A percentile compares a stretch with the other conserved stretches of the same genome.
Conservation (phyloP, 2,888 invertebrate species). For the Acrobasis suavella region DNA sequence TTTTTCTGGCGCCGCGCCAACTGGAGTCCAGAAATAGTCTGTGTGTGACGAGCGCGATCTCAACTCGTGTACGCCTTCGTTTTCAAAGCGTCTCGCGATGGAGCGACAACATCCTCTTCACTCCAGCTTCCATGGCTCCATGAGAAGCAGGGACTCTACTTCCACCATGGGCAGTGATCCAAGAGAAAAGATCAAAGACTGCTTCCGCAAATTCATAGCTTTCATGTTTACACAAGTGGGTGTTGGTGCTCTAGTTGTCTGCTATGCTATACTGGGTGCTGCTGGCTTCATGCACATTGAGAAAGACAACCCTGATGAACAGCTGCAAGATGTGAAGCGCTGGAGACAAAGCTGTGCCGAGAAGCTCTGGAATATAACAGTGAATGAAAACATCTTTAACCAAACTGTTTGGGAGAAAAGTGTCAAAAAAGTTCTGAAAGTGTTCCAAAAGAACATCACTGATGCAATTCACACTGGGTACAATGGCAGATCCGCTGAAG, state of each 20-base stretch:
- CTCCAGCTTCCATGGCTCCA: constrained; percentile 81
- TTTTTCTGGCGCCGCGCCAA: constrained; percentile 63
- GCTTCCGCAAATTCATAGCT: constrained; percentile 91
- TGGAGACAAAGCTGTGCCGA: constrained; percentile 83
- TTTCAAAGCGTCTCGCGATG: constrained; percentile 43
- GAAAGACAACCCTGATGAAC: constrained; percentile 80
- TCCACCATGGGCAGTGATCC: constrained; percentile 86
- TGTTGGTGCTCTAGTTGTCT: constrained; percentile 92
- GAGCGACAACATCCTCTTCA: constrained; percentile 62
- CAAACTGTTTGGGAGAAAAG: constrained; percentile 83
- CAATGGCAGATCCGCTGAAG: constrained; percentile 85
- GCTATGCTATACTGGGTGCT: constrained; percentile 93
- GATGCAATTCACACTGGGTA: constrained; percentile 86
- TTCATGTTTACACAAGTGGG: constrained; percentile 97
- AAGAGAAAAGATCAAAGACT: constrained; percentile 90
- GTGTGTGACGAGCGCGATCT: constrained; percentile 40
- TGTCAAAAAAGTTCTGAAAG: constrained; percentile 83
- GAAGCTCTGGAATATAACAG: constrained; percentile 86
- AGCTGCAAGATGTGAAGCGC: constrained; percentile 72
- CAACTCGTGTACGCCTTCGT: constrained; percentile 39
- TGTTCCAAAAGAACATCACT: constrained; percentile 87
- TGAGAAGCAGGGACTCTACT: constrained; percentile 85
- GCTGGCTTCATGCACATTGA: constrained; percentile 91
- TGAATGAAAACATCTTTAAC: constrained; percentile 86
- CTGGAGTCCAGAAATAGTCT: constrained; percentile 63